These are phyloP conservation scores for Pasiphila rectangulata DNA, from an alignment of 2,888 invertebrate genomes.

Conservation along the genomic window DNA sequence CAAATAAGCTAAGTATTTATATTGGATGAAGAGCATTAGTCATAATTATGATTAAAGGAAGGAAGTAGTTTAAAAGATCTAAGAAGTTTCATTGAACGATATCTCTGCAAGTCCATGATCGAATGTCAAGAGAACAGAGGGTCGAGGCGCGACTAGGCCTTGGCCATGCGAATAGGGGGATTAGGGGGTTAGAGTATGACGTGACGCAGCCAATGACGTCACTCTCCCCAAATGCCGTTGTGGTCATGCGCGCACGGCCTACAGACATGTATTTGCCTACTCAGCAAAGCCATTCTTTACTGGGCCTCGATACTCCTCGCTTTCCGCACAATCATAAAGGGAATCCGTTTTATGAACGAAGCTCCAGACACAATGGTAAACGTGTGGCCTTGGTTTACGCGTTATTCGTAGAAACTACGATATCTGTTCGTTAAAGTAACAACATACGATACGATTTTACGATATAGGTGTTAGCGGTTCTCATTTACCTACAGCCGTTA, in stretches of 20 bases:
- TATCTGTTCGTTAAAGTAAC: constrained; percentile 4
- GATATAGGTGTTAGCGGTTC: neutral
- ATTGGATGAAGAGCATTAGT: constrained; percentile 5
- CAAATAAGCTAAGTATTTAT: constrained; percentile 2
- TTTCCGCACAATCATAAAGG: constrained; percentile 9
- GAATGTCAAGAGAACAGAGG: constrained; percentile 65
- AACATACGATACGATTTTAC: neutral
- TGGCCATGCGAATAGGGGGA: constrained; percentile 52
- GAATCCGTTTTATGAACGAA: constrained; percentile 22
- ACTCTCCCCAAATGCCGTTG: constrained; percentile 39
- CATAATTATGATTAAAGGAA: too few relatives aligned
- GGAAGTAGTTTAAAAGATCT: constrained; percentile 11
- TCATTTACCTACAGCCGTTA: neutral
- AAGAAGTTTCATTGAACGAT: too few relatives aligned
- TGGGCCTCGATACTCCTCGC: constrained; percentile 24
- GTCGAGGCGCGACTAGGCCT: constrained; percentile 48
- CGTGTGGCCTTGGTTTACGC: constrained; percentile 23
- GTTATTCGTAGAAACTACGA: constrained; percentile 16
- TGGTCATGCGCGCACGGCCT: constrained; percentile 45
- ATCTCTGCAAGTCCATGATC: constrained; percentile 27
- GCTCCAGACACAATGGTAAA: constrained; percentile 24
- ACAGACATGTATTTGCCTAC: constrained; percentile 49
- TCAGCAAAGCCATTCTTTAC: constrained; percentile 25
- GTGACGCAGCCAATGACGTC: constrained; percentile 65
- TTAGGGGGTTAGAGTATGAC: constrained; percentile 48